Percentiles rank a stretch among this genome's conserved stretches.
Conservation (phyloP, 2,888 invertebrate genomes). For the Drosophila eohydei region DNA sequence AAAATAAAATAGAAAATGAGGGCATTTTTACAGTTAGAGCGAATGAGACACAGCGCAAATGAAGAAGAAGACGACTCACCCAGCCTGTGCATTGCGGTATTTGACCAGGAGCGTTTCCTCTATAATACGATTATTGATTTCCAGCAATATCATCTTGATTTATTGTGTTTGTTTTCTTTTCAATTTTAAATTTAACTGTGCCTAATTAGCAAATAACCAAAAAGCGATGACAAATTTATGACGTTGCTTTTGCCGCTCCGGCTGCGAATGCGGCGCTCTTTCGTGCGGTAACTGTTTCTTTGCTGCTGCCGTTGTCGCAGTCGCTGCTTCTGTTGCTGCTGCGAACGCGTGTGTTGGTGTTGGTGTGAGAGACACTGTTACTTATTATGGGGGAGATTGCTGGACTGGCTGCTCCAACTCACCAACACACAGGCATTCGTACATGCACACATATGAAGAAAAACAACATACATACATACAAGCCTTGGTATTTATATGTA, state of each 20-base stretch:
- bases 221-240: slow-evolving; percentile 76
- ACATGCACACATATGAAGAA: slow-evolving; percentile 24
- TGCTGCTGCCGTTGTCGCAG: slow-evolving; percentile 36
- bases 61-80: slow-evolving; percentile 87
- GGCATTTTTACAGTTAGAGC: slow-evolving; percentile 46
- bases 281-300: slow-evolving; percentile 72
- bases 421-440: slow-evolving; percentile 56
- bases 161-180: slow-evolving; percentile 17
- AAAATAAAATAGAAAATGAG: slow-evolving; percentile 48
- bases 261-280: slow-evolving; percentile 64
- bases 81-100: slow-evolving; percentile 97
- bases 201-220: slow-evolving; percentile 41
- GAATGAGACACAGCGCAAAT: slow-evolving; percentile 12
- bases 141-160: slow-evolving; percentile 94
- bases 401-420: slow-evolving; percentile 63
- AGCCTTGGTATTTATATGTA: slow-evolving; percentile 22
- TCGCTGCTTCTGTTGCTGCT: slow-evolving; percentile 38
- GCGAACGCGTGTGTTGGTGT: slow-evolving; percentile 40
- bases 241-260: slow-evolving; percentile 76
- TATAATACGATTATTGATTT: slow-evolving; percentile 99
- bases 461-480: slow-evolving; percentile 26
- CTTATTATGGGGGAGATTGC: slow-evolving; percentile 57
- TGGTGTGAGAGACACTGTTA: slow-evolving; percentile 57
- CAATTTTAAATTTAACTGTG: slow-evolving; percentile 29
- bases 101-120: slow-evolving; percentile 98